These are phyloP conservation scores for Daptonema setosum DNA, from an alignment of 2,888 invertebrate genomes.

Conservation along the genomic window DNA sequence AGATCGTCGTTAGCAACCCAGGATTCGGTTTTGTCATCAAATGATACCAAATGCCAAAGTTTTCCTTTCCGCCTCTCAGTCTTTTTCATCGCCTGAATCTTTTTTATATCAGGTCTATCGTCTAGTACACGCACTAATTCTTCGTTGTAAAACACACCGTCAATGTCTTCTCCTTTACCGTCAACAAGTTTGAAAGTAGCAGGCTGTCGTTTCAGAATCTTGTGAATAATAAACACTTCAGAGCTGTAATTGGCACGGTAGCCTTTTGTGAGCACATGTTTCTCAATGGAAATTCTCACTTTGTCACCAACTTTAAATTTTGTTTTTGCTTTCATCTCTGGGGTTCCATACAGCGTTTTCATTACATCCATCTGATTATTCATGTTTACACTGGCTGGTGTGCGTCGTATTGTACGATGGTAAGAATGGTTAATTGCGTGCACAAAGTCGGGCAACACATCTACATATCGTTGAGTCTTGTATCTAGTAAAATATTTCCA, in stretches of 20 bases:
- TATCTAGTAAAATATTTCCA: neutral
- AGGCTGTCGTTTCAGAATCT: neutral
- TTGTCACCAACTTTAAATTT: neutral
- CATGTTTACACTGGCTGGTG: neutral
- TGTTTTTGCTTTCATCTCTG: neutral
- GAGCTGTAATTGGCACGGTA: slow-evolving; percentile 1
- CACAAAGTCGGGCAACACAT: neutral
- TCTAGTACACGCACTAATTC: neutral
- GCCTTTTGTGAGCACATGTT: neutral
- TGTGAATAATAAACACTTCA: neutral
- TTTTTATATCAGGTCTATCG: neutral
- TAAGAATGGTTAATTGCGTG: neutral
- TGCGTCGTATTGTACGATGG: neutral
- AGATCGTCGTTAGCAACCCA: neutral
- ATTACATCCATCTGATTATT: neutral
- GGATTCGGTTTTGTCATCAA: neutral
- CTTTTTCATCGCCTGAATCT: neutral
- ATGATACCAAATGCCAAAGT: neutral
- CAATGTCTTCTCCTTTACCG: neutral
- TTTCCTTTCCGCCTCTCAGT: neutral
- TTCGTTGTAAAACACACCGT: slow-evolving; percentile 1
- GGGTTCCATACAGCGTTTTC: neutral
- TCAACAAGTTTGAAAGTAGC: slow-evolving; percentile 1
- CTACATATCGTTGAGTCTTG: neutral
- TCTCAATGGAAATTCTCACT: neutral